These are phyloP conservation scores for Aphelenchoides fujianensis DNA, from an alignment of 1,140 invertebrate species.

Conservation along the genomic window DNA sequence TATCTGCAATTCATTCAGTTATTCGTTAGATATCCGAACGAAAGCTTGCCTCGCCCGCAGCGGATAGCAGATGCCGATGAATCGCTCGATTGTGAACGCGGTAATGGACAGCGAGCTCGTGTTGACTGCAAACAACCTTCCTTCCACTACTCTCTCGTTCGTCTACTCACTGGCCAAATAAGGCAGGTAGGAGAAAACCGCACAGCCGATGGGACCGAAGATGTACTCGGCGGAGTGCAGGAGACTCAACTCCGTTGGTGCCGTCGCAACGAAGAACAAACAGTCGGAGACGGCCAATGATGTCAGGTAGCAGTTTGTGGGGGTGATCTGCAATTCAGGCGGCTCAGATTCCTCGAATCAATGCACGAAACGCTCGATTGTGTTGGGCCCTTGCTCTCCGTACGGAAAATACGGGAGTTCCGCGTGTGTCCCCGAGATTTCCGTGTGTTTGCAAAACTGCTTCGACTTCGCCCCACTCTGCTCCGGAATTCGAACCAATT, in stretches of 20 bases:
- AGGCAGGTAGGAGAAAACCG: slow-evolving; percentile 70
- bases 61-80: slow-evolving; percentile 69
- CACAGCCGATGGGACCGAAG: slow-evolving; percentile 69
- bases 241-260: slow-evolving; percentile 68
- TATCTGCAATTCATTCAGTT: too few species aligned
- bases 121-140: too few species aligned
- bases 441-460: too few species aligned
- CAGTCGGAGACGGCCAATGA: slow-evolving; percentile 69
- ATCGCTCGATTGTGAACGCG: slow-evolving; percentile 71
- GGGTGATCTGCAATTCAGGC: slow-evolving; percentile 69
- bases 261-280: slow-evolving; percentile 67
- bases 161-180: slow-evolving; percentile 72
- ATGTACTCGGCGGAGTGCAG: slow-evolving; percentile 69
- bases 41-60: slow-evolving; percentile 65
- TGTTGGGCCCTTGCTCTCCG: too few species aligned
- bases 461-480: too few species aligned
- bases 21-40: too few species aligned
- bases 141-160: too few species aligned
- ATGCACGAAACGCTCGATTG: too few species aligned
- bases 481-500: too few species aligned
- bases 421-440: too few species aligned
- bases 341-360: too few species aligned
- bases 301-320: slow-evolving; percentile 70
- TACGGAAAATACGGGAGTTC: too few species aligned
- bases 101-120: slow-evolving; percentile 70